phyloP scores from a whole-genome alignment of 2,113 vertebrate species.

The Saccopteryx bilineata region DNA sequence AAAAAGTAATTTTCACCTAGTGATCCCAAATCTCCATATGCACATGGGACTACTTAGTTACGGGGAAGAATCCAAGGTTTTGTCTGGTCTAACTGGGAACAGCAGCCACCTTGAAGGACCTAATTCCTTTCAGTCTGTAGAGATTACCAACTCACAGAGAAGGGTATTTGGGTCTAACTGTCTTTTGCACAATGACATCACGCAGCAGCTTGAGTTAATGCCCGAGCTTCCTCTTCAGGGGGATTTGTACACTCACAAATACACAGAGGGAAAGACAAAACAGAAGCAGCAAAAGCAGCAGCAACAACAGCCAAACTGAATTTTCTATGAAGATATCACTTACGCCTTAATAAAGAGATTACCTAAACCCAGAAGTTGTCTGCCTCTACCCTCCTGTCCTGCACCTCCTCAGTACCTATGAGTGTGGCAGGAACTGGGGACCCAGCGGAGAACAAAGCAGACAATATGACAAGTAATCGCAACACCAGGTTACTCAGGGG shows the following conservation, averaged over 20 bases:
- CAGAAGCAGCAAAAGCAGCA: neutral
- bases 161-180: constrained; percentile 35
- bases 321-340: neutral
- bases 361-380: neutral
- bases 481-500: neutral
- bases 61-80: constrained; percentile 40
- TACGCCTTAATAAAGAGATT: neutral
- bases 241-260: constrained; percentile 42
- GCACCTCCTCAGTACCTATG: neutral
- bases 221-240: constrained; percentile 35
- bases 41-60: neutral
- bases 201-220: constrained; percentile 37
- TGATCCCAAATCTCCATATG: constrained; percentile 21
- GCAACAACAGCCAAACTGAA: neutral
- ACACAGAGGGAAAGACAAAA: neutral
- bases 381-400: neutral
- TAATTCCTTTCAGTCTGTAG: constrained; percentile 31
- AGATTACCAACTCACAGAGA: constrained; percentile 61
- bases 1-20: constrained; percentile 58
- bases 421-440: neutral
- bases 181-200: neutral
- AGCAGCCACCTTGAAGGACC: neutral
- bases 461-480: neutral
- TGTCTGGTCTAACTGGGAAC: neutral
- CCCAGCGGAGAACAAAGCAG: neutral